Evolutionary conservation across 2,113 vertebrate species (phyloP).

Genomic region (Cebidichthys violaceus): DNA sequence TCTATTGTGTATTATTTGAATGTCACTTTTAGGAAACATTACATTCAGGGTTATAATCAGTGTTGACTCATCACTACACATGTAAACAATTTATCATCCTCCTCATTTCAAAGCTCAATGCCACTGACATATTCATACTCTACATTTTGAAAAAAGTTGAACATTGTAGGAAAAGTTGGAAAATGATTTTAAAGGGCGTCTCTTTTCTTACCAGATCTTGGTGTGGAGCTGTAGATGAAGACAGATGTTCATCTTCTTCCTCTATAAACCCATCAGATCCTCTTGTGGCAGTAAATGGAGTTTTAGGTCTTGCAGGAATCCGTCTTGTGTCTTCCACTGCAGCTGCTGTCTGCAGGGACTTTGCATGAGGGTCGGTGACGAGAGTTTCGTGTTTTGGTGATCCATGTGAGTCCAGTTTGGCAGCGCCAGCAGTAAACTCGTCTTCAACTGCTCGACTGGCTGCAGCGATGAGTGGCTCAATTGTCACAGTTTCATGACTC

Average conservation of each 20-base stretch:
- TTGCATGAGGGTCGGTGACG: neutral
- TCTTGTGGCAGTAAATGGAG: conserved; percentile 28
- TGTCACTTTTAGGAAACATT: neutral
- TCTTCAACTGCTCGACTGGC: neutral
- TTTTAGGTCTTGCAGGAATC: conserved; percentile 51
- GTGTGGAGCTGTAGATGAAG: neutral
- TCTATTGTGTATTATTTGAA: neutral
- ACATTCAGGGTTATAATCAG: neutral
- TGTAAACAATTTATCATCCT: neutral
- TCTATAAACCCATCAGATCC: conserved; percentile 9
- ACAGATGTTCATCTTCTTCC: neutral
- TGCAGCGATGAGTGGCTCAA: neutral
- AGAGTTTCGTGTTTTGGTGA: neutral
- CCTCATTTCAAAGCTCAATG: neutral
- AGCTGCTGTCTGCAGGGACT: conserved; percentile 12
- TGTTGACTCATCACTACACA: neutral
- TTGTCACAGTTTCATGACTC: neutral
- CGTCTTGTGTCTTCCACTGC: conserved; percentile 44
- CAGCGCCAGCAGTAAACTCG: neutral
- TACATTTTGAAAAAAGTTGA: no score
- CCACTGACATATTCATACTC: neutral
- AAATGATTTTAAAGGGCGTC: neutral
- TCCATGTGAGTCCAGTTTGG: neutral
- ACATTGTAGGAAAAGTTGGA: neutral
- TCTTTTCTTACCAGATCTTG: conserved; percentile 43